Evolutionary conservation across 2,888 invertebrate species (phyloP).

Genomic region (Aspidiotus destructor): DNA sequence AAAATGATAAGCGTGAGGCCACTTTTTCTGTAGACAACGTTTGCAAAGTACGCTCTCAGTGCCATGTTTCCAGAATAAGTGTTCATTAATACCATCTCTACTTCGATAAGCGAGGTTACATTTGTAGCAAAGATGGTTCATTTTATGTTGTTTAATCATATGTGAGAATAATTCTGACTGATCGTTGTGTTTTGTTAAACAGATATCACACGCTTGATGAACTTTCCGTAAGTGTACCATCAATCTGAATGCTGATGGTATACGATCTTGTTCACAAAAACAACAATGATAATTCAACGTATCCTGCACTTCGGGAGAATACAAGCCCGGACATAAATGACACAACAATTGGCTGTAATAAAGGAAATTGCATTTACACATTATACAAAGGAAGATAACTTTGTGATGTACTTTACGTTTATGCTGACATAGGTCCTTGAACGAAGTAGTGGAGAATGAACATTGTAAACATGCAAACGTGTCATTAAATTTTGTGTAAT

Average conservation of each 20-base stretch:
- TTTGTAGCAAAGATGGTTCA: constrained; percentile 75
- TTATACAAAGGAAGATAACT: constrained; percentile 67
- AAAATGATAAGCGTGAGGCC: constrained; percentile 87
- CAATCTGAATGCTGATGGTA: constrained; percentile 76
- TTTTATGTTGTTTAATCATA: constrained; percentile 75
- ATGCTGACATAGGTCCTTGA: constrained; percentile 77
- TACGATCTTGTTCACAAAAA: constrained; percentile 62
- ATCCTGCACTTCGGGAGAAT: constrained; percentile 49
- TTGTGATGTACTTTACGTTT: constrained; percentile 80
- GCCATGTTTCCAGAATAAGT: constrained; percentile 86
- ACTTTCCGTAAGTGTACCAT: constrained; percentile 79
- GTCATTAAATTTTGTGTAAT: constrained; percentile 51
- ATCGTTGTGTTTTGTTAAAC: constrained; percentile 68
- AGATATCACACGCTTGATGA: constrained; percentile 79
- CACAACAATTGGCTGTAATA: constrained; percentile 79
- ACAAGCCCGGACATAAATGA: constrained; percentile 74
- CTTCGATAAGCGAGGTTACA: constrained; percentile 81
- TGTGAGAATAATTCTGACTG: constrained; percentile 74
- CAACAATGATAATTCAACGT: constrained; percentile 71
- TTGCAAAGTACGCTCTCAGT: constrained; percentile 79
- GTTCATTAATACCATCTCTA: constrained; percentile 78
- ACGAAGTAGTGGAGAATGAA: constrained; percentile 62
- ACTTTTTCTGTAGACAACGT: constrained; percentile 76
- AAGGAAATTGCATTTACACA: constrained; percentile 79
- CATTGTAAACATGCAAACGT: constrained; percentile 80